Conservation (phyloP, 2,113 vertebrate genomes). For the Guaruba guarouba region DNA sequence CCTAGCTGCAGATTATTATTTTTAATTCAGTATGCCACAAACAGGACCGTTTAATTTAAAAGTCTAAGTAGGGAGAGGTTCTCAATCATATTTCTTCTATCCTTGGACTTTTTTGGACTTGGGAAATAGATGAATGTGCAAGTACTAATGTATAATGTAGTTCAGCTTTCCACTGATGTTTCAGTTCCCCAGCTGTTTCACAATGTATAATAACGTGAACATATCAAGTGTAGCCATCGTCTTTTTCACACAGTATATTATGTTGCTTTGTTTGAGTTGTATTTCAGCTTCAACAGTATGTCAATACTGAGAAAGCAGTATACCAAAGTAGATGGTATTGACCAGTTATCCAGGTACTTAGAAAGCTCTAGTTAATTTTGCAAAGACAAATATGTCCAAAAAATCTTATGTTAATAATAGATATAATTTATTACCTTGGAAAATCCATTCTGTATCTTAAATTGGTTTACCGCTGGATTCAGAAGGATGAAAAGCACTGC, state of each 20-base stretch:
- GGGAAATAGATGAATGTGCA: background rate
- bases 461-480: conserved; percentile 1
- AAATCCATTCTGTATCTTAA: conserved; percentile 17
- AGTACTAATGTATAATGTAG: background rate
- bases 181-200: background rate
- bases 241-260: background rate
- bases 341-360: background rate
- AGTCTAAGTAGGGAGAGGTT: background rate
- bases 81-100: background rate
- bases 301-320: background rate
- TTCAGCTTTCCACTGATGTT: background rate
- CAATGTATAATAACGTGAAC: background rate
- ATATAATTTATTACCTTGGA: conserved; percentile 1
- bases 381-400: background rate
- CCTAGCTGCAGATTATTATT: background rate
- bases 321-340: background rate
- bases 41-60: background rate
- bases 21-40: background rate
- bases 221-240: background rate
- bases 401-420: background rate
- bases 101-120: background rate
- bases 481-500: conserved; percentile 2
- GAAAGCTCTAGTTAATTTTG: background rate
- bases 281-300: background rate
- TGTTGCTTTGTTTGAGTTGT: background rate